Conservation (phyloP, 1,140 invertebrate genomes). For the Penaeus japonicus region DNA sequence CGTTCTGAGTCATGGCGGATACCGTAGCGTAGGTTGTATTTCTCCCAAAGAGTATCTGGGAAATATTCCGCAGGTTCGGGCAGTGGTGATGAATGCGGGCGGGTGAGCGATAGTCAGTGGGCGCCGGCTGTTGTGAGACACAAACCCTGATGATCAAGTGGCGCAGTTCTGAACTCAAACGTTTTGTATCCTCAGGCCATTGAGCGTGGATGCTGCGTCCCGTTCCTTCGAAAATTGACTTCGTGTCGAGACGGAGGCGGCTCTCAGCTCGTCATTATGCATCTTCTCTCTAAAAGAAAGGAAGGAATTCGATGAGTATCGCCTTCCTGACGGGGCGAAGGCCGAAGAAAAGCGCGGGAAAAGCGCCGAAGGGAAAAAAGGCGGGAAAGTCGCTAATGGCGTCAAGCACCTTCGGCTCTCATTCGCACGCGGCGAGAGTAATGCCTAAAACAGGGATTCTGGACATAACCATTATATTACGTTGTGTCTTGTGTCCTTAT, state of each 20-base stretch:
- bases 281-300: too few relatives aligned
- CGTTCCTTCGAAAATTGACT: constrained; percentile 36
- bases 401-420: not conserved
- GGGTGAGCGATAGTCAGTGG: constrained; percentile 25
- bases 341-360: too few relatives aligned
- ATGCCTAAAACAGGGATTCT: constrained; percentile 51
- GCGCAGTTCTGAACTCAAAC: constrained; percentile 55
- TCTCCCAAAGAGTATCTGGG: not conserved
- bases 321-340: too few relatives aligned
- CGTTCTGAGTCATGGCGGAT: too few relatives aligned
- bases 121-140: constrained; percentile 35
- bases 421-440: constrained; percentile 44
- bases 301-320: not conserved
- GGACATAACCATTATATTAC: constrained; percentile 54
- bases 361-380: too few relatives aligned
- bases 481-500: constrained; percentile 52
- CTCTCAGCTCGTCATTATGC: too few relatives aligned
- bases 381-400: not conserved
- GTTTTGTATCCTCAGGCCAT: constrained; percentile 50
- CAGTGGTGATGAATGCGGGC: not conserved
- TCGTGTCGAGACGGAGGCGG: not conserved
- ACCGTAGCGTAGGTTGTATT: too few relatives aligned
- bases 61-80: not conserved
- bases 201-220: constrained; percentile 34
- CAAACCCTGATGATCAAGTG: constrained; percentile 52